Conservation (phyloP, 2,797 vertebrate genomes). For the Argya squamiceps region DNA sequence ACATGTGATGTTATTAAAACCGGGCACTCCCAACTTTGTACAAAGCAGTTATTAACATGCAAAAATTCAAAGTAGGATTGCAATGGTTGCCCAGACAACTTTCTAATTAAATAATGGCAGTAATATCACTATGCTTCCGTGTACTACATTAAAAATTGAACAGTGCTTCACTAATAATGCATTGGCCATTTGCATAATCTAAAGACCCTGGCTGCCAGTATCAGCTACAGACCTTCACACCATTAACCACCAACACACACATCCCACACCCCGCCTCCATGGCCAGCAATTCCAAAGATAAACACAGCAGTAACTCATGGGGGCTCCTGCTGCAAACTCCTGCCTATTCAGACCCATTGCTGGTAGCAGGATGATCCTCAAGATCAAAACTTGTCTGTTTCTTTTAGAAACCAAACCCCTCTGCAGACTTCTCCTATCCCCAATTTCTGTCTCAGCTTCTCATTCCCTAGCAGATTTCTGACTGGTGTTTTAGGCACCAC, state of each 20-base stretch:
- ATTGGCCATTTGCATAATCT: constrained; percentile 34
- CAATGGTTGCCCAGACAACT: constrained; percentile 50
- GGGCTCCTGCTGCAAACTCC: background rate
- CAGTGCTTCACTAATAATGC: constrained; percentile 22
- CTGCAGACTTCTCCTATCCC: background rate
- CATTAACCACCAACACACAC: background rate
- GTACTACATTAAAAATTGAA: constrained; percentile 57
- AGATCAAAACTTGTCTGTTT: background rate
- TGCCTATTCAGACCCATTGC: background rate
- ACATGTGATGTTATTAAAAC: constrained; percentile 5
- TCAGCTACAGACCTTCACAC: background rate
- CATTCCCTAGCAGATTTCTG: background rate
- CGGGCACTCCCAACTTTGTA: background rate
- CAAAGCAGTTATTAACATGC: constrained; percentile 23
- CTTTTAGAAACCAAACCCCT: background rate
- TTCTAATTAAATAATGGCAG: constrained; percentile 60
- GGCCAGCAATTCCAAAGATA: background rate
- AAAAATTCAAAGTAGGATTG: constrained; percentile 32
- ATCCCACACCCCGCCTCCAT: fast-evolving
- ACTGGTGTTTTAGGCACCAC: background rate
- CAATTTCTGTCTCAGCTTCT: background rate
- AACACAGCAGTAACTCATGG: background rate
- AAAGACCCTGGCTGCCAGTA: background rate
- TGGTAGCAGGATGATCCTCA: background rate
- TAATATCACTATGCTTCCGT: constrained; percentile 24